Evolutionary conservation across 64 coral and sea anemone genomes (phyloP).

Genomic region (Acropora tenuis): DNA sequence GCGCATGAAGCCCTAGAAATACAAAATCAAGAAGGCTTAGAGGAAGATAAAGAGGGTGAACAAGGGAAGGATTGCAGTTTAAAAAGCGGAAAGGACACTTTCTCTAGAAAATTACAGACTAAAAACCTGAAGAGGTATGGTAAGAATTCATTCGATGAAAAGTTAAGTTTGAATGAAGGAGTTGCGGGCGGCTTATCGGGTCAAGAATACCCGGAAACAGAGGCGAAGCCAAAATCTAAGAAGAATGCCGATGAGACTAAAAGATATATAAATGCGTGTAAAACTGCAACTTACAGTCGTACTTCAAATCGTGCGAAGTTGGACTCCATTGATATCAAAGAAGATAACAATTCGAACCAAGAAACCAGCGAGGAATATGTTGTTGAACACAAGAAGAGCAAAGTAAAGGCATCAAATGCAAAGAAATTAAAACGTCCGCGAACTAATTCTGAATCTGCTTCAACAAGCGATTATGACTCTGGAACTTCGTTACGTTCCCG

Average conservation of each 20-base stretch:
- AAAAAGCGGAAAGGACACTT: not conserved
- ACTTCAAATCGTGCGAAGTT: not conserved
- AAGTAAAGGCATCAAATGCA: not conserved
- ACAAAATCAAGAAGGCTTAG: not conserved
- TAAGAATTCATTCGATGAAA: not conserved
- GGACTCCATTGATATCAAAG: not conserved
- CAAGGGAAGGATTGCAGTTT: not conserved
- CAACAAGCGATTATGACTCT: not conserved
- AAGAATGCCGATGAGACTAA: not conserved
- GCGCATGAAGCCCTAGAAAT: not conserved
- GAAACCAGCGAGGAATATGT: not conserved
- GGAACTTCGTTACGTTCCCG: not conserved
- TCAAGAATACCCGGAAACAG: not conserved
- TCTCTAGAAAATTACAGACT: too few species aligned
- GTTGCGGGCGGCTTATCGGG: not conserved
- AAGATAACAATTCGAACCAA: not conserved
- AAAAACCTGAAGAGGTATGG: not conserved
- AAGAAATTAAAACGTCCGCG: not conserved
- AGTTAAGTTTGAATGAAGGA: not conserved
- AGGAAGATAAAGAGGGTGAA: not conserved
- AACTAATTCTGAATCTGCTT: constrained; percentile 27
- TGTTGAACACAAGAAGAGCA: not conserved
- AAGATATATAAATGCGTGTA: not conserved
- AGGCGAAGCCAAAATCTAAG: not conserved
- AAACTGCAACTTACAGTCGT: not conserved